Percentiles rank a stretch among this genome's conserved stretches.
Conservation (phyloP, 2,888 invertebrate genomes). For the Drosophila bunnanda region DNA sequence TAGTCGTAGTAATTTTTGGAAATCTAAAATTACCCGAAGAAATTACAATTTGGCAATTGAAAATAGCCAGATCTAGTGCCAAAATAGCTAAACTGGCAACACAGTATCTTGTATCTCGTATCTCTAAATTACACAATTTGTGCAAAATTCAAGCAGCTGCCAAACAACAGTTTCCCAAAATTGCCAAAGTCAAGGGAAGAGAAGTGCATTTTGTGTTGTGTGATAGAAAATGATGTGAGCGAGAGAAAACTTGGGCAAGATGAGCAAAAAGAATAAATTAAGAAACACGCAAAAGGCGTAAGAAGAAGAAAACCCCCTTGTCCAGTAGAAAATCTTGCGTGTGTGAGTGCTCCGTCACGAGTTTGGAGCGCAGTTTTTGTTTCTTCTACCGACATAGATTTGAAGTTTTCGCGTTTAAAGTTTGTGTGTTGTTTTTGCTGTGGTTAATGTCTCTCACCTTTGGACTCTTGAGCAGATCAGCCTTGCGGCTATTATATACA, state of each 20-base stretch:
- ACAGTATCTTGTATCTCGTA: conserved; percentile 63
- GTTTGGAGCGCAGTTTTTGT: conserved; percentile 64
- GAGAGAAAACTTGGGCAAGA: conserved; percentile 19
- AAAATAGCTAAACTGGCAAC: no score
- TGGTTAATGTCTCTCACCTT: conserved; percentile 67
- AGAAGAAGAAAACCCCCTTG: conserved; percentile 23
- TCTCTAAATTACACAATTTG: conserved; percentile 75
- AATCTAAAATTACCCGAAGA: no score
- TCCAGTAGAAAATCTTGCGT: conserved; percentile 24
- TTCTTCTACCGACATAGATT: conserved; percentile 43
- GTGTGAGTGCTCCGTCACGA: conserved; percentile 64
- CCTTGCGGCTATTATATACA: conserved; percentile 54
- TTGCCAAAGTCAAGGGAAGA: conserved; percentile 54
- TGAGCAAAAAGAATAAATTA: conserved; percentile 14
- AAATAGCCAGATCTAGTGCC: no score
- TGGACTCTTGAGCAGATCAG: conserved; percentile 56
- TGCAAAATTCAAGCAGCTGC: conserved; percentile 57
- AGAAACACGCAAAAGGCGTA: conserved; percentile 19
- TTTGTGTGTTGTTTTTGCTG: conserved; percentile 9
- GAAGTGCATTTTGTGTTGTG: conserved; percentile 9
- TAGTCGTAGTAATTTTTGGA: no score
- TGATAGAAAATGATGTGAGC: conserved; percentile 15
- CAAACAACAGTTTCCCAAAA: conserved; percentile 39
- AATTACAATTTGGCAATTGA: no score
- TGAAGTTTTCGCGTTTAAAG: conserved; percentile 56